Evolutionary conservation across 2,888 invertebrate genomes (phyloP).

Genomic region (Eupeodes latifasciatus): DNA sequence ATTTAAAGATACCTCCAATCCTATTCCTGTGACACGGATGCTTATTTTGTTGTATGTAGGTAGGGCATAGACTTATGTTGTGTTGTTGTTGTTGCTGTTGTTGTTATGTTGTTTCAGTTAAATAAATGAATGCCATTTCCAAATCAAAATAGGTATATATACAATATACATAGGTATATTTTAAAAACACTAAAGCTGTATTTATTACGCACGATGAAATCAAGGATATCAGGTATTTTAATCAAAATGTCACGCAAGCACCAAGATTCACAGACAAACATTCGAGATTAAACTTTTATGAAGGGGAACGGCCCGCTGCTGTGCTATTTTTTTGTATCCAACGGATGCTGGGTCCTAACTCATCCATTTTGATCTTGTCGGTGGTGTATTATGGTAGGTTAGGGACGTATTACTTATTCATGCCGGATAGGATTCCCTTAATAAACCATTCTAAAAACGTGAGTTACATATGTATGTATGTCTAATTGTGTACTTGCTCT

Average conservation of each 20-base stretch:
- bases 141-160: slow-evolving; percentile 40
- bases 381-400: slow-evolving; percentile 5
- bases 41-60: neutral
- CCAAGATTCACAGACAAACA: slow-evolving; percentile 40
- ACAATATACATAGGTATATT: neutral
- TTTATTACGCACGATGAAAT: slow-evolving; percentile 67
- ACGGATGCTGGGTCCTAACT: slow-evolving; percentile 30
- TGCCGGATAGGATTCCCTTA: slow-evolving; percentile 39
- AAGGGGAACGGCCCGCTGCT: slow-evolving; percentile 14
- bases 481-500: neutral
- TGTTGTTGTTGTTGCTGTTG: neutral
- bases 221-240: slow-evolving; percentile 58
- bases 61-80: no score
- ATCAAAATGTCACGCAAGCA: slow-evolving; percentile 72
- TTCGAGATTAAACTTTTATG: slow-evolving; percentile 56
- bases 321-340: neutral
- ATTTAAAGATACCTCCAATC: neutral
- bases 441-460: slow-evolving; percentile 13
- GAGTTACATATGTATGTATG: neutral
- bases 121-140: slow-evolving; percentile 38
- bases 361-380: slow-evolving; percentile 44
- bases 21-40: neutral
- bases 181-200: slow-evolving; percentile 35
- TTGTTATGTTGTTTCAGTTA: neutral
- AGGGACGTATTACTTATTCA: slow-evolving; percentile 64